phyloP scores from a whole-genome alignment of 2,888 invertebrate species.

The Aphidoletes aphidimyza region DNA sequence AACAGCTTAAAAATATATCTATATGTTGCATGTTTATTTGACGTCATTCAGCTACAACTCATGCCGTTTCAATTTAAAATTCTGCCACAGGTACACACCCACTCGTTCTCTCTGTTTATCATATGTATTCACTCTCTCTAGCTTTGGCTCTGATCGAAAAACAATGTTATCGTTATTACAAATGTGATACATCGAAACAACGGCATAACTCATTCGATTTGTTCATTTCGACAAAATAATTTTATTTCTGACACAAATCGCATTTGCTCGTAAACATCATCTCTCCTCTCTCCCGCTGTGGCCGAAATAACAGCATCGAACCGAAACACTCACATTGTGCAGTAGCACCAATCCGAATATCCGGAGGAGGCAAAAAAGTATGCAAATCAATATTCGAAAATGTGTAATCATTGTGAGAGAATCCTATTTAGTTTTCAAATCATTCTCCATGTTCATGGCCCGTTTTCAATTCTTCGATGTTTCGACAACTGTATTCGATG shows the following conservation, averaged over 20 bases:
- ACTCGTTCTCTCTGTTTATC: not conserved
- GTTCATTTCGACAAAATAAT: slow-evolving; percentile 14
- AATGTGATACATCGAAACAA: slow-evolving; percentile 26
- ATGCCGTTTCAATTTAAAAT: not conserved
- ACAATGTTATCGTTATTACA: not conserved
- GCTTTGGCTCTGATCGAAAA: not conserved
- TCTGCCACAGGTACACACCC: not conserved
- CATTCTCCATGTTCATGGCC: too few species aligned
- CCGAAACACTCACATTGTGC: not conserved
- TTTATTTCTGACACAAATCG: not conserved
- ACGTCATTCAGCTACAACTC: not conserved
- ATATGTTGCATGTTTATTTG: not conserved
- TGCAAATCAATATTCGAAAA: slow-evolving; percentile 49
- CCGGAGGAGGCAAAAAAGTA: not conserved
- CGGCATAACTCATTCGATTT: not conserved
- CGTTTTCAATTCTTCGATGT: too few species aligned
- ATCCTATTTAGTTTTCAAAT: slow-evolving; percentile 35
- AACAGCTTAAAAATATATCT: not conserved
- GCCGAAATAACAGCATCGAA: too few species aligned
- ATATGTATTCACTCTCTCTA: not conserved
- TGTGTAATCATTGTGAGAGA: slow-evolving; percentile 9
- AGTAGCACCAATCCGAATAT: not conserved
- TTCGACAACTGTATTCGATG: not conserved
- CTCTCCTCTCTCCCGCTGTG: too few species aligned
- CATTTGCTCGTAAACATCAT: not conserved